Evolutionary conservation across 1,140 invertebrate genomes (phyloP), one percentile per base, ranked within the genome.

Genomic region (Helicoverpa zea): DNA sequence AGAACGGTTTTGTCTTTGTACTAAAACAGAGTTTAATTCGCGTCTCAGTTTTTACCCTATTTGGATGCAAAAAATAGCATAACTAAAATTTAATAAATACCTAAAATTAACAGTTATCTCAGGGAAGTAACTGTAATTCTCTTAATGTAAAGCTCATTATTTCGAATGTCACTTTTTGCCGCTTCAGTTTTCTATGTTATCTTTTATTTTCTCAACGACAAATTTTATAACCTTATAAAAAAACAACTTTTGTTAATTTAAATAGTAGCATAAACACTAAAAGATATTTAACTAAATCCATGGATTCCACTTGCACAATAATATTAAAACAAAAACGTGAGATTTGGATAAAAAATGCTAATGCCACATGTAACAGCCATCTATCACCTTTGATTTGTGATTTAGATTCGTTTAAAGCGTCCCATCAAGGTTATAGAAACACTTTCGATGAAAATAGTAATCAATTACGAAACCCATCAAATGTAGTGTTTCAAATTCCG

Each of bases 1-100:
- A 58, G 72, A 74, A 74, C 51, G 30, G 43, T 77, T 64, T 77
- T 73, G n/a, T 74, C 18, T 58, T 74, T 35, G 7, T 54, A 35
- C n/a, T 35, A 59, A 58, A 74, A 59, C 43, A 74, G 10, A 18
- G 29, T 18, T 59, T 5, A 74, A 74, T 47, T 58, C 16, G 18
- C 58, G 30, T 10, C 3, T 10, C 11, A 14, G 2, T 30, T 61
- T 61, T 59, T 59, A 13, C 29, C 18, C 16, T 11, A 13, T 30
- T 13, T 30, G 29, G 4, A 29, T 30, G 12, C 9, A 61, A 61
- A 61, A 4, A 29, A 29, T 29, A 29, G 18, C 12, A 29, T 5
- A 30, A 29, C 11, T 29, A 5, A 59, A 23, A 59, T 59, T 59
- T 23, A 59, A 1, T 43, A 1, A 43, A 43, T 43, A 9, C 4